Evolutionary conservation across 2,888 invertebrate species (phyloP).

Genomic region (Dysmachus trigonus): DNA sequence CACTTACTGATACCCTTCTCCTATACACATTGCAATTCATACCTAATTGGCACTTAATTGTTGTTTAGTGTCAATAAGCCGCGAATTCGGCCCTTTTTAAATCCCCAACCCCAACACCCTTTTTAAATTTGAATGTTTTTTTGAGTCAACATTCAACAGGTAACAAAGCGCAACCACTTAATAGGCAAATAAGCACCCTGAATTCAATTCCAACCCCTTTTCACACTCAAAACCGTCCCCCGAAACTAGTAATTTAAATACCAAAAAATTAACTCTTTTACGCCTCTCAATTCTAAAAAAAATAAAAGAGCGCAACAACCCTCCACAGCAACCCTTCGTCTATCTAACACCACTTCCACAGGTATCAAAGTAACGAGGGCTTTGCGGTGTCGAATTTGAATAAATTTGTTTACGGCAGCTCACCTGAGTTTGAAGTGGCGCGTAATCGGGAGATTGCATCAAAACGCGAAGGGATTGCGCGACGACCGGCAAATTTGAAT

Average conservation of each 20-base stretch:
- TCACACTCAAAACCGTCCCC: background rate
- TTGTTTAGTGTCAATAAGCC: background rate
- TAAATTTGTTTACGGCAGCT: conserved; percentile 45
- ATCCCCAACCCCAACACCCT: background rate
- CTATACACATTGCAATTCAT: background rate
- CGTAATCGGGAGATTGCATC: conserved; percentile 16
- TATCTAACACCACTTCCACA: background rate
- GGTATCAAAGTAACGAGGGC: background rate
- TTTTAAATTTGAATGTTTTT: background rate
- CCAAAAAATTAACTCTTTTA: conserved; percentile 22
- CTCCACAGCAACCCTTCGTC: conserved; percentile 31
- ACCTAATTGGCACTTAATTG: background rate
- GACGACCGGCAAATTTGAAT: conserved; percentile 12
- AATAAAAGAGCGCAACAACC: background rate
- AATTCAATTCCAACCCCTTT: background rate
- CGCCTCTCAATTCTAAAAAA: background rate
- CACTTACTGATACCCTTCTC: too few relatives aligned
- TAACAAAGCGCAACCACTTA: background rate
- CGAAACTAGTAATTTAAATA: conserved; percentile 28
- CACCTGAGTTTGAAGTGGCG: conserved; percentile 32
- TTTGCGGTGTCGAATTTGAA: conserved; percentile 44
- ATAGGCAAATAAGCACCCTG: conserved; percentile 4
- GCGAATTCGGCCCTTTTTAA: background rate
- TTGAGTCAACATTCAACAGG: background rate
- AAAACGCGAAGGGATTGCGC: conserved; percentile 13